A percentile compares a stretch with the other conserved stretches of the same genome.
phyloP scores from a whole-genome alignment of 2,113 vertebrate genomes.

The Tilapia sparmanii region DNA sequence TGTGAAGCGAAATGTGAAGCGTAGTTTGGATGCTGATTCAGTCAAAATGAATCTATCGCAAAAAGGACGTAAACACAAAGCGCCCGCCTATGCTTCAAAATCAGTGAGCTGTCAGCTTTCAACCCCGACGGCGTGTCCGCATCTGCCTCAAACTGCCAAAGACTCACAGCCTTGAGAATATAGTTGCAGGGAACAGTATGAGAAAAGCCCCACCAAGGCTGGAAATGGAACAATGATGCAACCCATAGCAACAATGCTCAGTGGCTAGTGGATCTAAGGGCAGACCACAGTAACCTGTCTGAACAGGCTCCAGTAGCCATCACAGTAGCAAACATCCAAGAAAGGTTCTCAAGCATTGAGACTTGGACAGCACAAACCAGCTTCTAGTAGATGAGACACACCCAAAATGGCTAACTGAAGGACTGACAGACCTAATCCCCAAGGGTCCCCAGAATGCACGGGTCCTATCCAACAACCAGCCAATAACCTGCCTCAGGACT shows the following conservation, averaged over 20 bases:
- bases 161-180: background rate
- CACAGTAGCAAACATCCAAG: background rate
- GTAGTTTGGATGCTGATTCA: background rate
- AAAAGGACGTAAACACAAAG: background rate
- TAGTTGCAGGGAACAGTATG: background rate
- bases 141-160: background rate
- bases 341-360: background rate
- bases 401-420: background rate
- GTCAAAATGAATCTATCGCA: background rate
- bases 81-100: rapidly evolving
- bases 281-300: background rate
- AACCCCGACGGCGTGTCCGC: too few species aligned
- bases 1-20: background rate
- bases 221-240: background rate
- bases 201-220: background rate
- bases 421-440: background rate
- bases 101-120: background rate
- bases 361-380: background rate
- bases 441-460: background rate
- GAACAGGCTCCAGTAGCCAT: background rate
- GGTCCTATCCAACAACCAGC: background rate
- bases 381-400: background rate
- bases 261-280: background rate
- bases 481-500: background rate
- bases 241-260: rapidly evolving